phyloP scores from a whole-genome alignment of 2,797 vertebrate species.

The Xenentodon cancila region DNA sequence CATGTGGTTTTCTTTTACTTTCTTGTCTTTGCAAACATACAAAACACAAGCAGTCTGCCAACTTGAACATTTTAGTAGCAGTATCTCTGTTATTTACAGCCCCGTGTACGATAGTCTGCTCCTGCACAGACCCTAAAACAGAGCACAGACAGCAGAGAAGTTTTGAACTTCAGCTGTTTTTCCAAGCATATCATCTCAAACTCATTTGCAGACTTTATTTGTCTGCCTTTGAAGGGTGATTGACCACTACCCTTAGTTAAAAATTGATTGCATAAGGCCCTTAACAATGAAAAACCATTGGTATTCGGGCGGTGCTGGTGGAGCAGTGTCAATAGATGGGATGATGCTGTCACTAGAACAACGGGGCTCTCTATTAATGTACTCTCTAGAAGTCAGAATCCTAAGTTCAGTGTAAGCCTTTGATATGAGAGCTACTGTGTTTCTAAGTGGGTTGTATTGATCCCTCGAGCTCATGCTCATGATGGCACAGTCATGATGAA shows the following conservation, averaged over 20 bases:
- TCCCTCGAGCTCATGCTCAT: conserved; percentile 54
- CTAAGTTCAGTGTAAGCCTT: conserved; percentile 51
- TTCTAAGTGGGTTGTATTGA: conserved; percentile 76
- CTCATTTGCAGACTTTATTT: conserved; percentile 61
- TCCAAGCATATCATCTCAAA: conserved; percentile 40
- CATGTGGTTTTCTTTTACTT: neutral
- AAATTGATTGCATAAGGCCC: conserved; percentile 76
- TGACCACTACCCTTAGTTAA: conserved; percentile 74
- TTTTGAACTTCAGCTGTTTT: conserved; percentile 46
- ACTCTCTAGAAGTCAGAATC: conserved; percentile 66
- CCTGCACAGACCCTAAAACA: conserved; percentile 30
- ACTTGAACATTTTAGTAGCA: conserved; percentile 21
- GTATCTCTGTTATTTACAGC: conserved; percentile 63
- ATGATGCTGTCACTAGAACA: conserved; percentile 68
- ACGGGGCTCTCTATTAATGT: conserved; percentile 61
- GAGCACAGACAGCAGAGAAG: conserved; percentile 35
- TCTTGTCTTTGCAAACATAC: neutral
- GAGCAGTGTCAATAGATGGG: conserved; percentile 53
- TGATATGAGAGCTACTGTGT: conserved; percentile 67
- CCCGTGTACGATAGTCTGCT: conserved; percentile 34
- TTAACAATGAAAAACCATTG: conserved; percentile 71
- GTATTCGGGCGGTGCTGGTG: conserved; percentile 47
- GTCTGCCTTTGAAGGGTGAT: conserved; percentile 63
- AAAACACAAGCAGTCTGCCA: conserved; percentile 9
- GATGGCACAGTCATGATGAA: conserved; percentile 61